A percentile compares a stretch with the other conserved stretches of the same genome.
Conservation (phyloP, 2,797 vertebrate species). For the Cyclura pinguis region DNA sequence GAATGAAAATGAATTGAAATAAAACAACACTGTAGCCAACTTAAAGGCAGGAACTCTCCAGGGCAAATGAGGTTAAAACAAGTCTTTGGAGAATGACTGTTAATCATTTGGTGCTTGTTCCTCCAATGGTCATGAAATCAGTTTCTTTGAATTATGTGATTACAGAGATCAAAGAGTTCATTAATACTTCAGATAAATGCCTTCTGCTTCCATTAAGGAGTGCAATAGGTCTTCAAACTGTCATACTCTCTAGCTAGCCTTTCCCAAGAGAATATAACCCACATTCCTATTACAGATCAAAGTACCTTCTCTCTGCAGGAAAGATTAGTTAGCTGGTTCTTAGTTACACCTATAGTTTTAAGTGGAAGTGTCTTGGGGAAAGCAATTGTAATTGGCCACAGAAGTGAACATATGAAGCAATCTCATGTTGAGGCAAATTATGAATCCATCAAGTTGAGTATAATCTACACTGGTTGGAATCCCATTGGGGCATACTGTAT, state of each 20-base stretch:
- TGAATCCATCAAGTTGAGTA: not conserved
- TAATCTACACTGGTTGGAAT: no score
- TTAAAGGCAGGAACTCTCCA: constrained; percentile 24
- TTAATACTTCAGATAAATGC: constrained; percentile 50
- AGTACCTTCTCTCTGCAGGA: not conserved
- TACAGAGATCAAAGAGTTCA: constrained; percentile 62
- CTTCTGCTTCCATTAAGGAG: constrained; percentile 33
- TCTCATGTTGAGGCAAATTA: not conserved
- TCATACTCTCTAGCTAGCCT: not conserved
- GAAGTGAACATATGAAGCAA: not conserved
- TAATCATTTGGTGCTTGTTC: constrained; percentile 58
- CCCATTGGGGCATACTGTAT: no score
- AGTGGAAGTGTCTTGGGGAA: not conserved
- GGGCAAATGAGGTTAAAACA: constrained; percentile 62
- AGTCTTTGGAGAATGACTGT: constrained; percentile 32
- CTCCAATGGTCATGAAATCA: constrained; percentile 54
- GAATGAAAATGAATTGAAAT: constrained; percentile 53
- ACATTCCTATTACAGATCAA: constrained; percentile 24
- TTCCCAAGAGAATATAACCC: not conserved
- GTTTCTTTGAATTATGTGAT: constrained; percentile 71
- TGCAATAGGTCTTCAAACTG: constrained; percentile 23
- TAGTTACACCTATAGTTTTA: not conserved
- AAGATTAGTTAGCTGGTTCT: not conserved
- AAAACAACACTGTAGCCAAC: constrained; percentile 13
- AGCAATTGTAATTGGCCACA: not conserved